These are phyloP conservation scores for Esox masquinongy DNA, from an alignment of 2,797 vertebrate genomes.

Conservation along the genomic window DNA sequence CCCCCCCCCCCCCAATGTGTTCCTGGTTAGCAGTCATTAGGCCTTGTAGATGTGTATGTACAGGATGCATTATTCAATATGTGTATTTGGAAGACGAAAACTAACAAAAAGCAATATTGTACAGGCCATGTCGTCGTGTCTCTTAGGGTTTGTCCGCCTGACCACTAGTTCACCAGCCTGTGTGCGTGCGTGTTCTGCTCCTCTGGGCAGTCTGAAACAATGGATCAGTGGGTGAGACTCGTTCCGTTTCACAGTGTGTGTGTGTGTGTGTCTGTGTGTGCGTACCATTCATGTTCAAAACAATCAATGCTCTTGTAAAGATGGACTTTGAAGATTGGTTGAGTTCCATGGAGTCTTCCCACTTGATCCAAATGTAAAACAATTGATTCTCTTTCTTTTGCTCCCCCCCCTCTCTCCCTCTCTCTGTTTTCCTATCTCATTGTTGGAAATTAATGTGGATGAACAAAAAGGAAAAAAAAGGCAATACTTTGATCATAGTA, in stretches of 20 bases:
- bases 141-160: slow-evolving; percentile 60
- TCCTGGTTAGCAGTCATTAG: slow-evolving; percentile 60
- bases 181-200: slow-evolving; percentile 32
- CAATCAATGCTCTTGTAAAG: slow-evolving; percentile 17
- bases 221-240: slow-evolving; percentile 70
- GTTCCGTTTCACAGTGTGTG: slow-evolving; percentile 53
- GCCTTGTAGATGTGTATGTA: slow-evolving; percentile 65
- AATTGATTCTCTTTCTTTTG: slow-evolving; percentile 13
- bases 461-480: slow-evolving; percentile 52
- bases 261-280: background rate
- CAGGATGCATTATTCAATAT: slow-evolving; percentile 38
- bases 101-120: slow-evolving; percentile 77
- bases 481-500: slow-evolving; percentile 69
- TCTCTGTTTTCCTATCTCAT: background rate
- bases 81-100: slow-evolving; percentile 47
- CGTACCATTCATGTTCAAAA: slow-evolving; percentile 14
- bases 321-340: slow-evolving; percentile 17
- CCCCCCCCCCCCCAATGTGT: slow-evolving; percentile 45
- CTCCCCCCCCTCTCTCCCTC: no score
- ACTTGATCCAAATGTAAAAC: slow-evolving; percentile 49
- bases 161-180: slow-evolving; percentile 81
- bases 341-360: slow-evolving; percentile 61
- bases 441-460: slow-evolving; percentile 44
- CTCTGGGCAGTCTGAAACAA: slow-evolving; percentile 48
- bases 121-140: slow-evolving; percentile 66